Conservation (phyloP, 2,113 vertebrate genomes). For the Megaptera novaeangliae region DNA sequence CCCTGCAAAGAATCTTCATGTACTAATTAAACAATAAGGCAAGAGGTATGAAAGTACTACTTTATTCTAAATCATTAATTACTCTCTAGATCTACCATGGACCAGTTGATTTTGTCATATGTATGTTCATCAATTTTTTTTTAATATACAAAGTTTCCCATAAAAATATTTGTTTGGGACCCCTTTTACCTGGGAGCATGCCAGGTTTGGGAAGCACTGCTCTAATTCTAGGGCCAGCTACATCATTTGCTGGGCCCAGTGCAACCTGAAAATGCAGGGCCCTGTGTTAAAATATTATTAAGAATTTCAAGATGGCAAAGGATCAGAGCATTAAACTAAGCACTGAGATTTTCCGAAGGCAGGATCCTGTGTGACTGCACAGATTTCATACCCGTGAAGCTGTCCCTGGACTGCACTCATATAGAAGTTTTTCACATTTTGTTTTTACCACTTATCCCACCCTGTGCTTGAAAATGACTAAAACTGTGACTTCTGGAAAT, state of each 20-base stretch:
- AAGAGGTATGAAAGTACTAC: not conserved
- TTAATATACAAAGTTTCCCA: not conserved
- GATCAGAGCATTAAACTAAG: not conserved
- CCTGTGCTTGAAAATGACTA: not conserved
- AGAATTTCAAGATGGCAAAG: not conserved
- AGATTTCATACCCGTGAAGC: fast-evolving
- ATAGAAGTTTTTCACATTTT: not conserved
- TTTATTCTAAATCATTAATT: not conserved
- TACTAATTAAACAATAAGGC: not conserved
- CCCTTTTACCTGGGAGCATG: not conserved
- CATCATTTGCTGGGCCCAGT: not conserved
- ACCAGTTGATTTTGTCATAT: not conserved
- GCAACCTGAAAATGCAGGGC: not conserved
- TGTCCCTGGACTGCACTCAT: not conserved
- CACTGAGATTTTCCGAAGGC: not conserved
- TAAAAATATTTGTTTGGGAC: not conserved
- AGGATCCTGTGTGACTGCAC: not conserved
- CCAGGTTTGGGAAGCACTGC: not conserved
- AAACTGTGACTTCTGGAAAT: not conserved
- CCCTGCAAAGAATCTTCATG: not conserved
- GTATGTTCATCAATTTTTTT: not conserved
- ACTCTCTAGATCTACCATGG: not conserved
- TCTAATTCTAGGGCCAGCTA: not conserved
- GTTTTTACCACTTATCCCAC: fast-evolving
- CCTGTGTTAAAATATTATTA: not conserved